phyloP scores from a whole-genome alignment of 1,140 invertebrate genomes.

The Pinna nobilis region DNA sequence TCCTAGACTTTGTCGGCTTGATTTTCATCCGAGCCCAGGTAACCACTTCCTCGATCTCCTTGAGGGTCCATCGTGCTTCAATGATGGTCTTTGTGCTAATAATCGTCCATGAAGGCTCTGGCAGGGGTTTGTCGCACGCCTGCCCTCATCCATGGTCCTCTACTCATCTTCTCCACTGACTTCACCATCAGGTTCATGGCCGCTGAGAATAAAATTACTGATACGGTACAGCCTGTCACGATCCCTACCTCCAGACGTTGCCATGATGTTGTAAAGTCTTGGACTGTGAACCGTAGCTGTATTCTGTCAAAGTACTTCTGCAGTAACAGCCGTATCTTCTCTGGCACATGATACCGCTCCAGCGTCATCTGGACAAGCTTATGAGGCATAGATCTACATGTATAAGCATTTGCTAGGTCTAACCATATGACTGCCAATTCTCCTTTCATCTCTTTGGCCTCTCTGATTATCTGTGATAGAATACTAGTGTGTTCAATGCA shows the following conservation, averaged over 20 bases:
- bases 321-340: not conserved
- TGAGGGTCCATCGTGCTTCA: conserved; percentile 8
- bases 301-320: conserved; percentile 12
- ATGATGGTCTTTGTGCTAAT: conserved; percentile 10
- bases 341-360: conserved; percentile 14
- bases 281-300: conserved; percentile 20
- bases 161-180: conserved; percentile 22
- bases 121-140: conserved; percentile 19
- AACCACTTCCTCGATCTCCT: conserved; percentile 8
- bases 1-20: conserved; percentile 28
- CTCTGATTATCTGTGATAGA: conserved; percentile 21
- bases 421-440: conserved; percentile 12
- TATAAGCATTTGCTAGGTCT: conserved; percentile 3
- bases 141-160: conserved; percentile 22
- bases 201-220: conserved; percentile 23
- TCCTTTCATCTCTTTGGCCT: conserved; percentile 40
- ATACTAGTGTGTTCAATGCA: conserved; percentile 31
- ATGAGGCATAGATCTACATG: not conserved
- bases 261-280: conserved; percentile 28
- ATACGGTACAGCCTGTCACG: conserved; percentile 1
- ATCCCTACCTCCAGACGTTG: conserved; percentile 29
- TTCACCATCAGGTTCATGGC: conserved; percentile 28
- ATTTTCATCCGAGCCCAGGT: conserved; percentile 19
- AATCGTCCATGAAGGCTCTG: conserved; percentile 34
- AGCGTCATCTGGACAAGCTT: conserved; percentile 26